Conservation (phyloP, 2,113 vertebrate species). For the Pongo abelii region DNA sequence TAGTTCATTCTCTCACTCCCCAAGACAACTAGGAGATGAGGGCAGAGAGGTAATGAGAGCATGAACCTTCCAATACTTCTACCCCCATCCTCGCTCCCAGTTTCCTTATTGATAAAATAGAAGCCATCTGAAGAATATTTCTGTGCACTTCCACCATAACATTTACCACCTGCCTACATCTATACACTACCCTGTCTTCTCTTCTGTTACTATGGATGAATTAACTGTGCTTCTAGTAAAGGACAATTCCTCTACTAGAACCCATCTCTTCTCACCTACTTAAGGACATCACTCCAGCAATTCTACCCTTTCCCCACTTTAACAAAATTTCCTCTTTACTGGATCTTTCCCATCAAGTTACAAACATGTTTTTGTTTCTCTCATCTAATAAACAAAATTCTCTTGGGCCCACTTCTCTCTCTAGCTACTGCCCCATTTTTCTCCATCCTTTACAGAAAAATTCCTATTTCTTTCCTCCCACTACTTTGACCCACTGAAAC, state of each 20-base stretch:
- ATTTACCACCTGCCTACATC: not conserved
- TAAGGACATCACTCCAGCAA: not conserved
- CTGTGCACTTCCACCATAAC: not conserved
- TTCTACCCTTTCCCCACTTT: not conserved
- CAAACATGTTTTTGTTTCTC: not conserved
- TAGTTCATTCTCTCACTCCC: not conserved
- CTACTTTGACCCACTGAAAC: not conserved
- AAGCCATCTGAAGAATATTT: not conserved
- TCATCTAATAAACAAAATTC: not conserved
- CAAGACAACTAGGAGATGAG: not conserved
- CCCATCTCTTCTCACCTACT: not conserved
- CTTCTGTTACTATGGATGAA: not conserved
- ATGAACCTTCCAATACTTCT: not conserved
- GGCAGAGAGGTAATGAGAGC: not conserved
- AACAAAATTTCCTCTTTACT: not conserved
- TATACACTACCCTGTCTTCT: not conserved
- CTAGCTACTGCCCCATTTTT: not conserved
- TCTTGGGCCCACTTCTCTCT: not conserved
- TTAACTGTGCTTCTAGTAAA: not conserved
- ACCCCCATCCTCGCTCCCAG: not conserved
- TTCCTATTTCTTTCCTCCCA: not conserved
- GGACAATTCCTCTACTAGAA: not conserved
- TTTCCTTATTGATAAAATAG: not conserved
- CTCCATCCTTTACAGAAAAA: not conserved
- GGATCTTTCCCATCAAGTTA: not conserved